Evolutionary conservation across 2,797 vertebrate genomes (phyloP).

Genomic region (Hyperoplus immaculatus): DNA sequence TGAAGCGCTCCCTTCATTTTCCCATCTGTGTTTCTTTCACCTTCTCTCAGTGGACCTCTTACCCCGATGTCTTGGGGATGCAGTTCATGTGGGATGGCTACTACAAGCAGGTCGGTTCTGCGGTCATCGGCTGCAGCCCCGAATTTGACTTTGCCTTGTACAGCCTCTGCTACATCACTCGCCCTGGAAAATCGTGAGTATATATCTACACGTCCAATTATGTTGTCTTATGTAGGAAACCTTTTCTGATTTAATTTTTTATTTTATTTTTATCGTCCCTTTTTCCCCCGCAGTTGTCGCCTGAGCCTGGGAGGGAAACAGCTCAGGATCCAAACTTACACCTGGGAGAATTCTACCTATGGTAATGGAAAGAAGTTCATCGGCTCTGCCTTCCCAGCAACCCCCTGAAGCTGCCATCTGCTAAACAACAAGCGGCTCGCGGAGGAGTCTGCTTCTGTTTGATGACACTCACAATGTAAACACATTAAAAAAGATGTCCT

Average conservation of each 20-base stretch:
- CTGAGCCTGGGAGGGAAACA: conserved; percentile 89
- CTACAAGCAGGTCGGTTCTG: conserved; percentile 92
- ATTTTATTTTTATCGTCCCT: conserved; percentile 5
- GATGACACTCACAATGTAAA: conserved; percentile 8
- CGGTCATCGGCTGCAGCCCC: conserved; percentile 94
- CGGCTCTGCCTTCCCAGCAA: conserved; percentile 89
- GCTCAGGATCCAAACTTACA: conserved; percentile 91
- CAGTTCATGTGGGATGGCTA: conserved; percentile 96
- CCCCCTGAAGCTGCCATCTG: conserved; percentile 56
- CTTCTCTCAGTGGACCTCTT: conserved; percentile 88
- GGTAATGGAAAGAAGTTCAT: conserved; percentile 90
- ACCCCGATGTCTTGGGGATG: conserved; percentile 92
- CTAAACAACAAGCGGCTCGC: conserved; percentile 7
- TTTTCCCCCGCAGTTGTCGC: conserved; percentile 84
- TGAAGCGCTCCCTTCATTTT: neutral
- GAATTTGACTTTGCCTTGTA: conserved; percentile 96
- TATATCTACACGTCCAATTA: conserved; percentile 19
- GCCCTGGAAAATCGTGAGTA: conserved; percentile 91
- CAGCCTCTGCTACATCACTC: conserved; percentile 92
- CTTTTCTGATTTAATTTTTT: conserved; percentile 14
- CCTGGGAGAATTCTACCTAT: conserved; percentile 91
- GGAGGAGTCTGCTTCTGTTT: neutral
- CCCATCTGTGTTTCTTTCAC: neutral
- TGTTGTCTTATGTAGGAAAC: neutral
- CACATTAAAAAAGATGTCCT: conserved; percentile 12